A percentile compares a stretch with the other conserved stretches of the same genome.
Conservation (phyloP, 2,113 vertebrate genomes). For the Laticauda laticaudata region DNA sequence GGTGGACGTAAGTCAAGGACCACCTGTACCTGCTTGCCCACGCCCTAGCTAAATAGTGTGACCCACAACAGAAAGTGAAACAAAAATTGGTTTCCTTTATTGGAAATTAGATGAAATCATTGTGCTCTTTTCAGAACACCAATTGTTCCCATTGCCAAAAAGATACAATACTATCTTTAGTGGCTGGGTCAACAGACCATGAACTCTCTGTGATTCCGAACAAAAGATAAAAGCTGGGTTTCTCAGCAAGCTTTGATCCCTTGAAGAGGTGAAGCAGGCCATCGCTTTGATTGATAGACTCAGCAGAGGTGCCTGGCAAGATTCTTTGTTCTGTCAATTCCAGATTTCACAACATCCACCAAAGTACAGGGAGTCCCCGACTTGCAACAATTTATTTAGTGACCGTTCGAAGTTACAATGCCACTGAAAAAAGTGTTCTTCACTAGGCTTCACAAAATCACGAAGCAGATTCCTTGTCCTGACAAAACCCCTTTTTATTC, state of each 20-base stretch:
- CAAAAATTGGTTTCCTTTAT: not conserved
- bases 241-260: not conserved
- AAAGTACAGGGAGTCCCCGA: not conserved
- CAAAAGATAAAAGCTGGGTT: not conserved
- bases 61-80: not conserved
- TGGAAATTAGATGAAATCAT: not conserved
- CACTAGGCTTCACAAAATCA: too few relatives aligned
- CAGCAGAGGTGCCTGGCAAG: not conserved
- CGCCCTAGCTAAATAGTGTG: not conserved
- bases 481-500: too few relatives aligned
- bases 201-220: not conserved
- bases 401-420: not conserved
- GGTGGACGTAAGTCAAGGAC: too few relatives aligned
- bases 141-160: not conserved
- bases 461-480: too few relatives aligned
- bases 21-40: not conserved
- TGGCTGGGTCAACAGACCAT: not conserved
- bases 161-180: not conserved
- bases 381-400: not conserved
- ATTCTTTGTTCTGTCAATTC: not conserved
- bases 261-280: not conserved
- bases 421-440: not conserved
- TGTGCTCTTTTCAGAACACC: not conserved
- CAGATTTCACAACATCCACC: not conserved
- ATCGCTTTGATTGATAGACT: not conserved